A percentile compares a stretch with the other conserved stretches of the same genome.
Conservation (phyloP, 2,888 invertebrate genomes). For the Diarsia dahlii region DNA sequence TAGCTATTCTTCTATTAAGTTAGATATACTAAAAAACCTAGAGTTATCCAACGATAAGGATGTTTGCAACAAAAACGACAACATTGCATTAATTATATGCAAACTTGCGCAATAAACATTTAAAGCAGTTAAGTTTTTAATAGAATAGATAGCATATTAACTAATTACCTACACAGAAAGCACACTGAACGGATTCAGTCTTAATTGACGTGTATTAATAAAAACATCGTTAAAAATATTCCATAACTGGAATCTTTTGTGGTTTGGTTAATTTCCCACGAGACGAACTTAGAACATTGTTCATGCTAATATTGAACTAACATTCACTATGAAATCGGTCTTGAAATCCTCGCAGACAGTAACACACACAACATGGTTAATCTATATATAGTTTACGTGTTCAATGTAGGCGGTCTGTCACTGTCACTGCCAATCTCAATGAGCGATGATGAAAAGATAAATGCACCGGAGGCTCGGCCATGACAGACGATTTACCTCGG, state of each 20-base stretch:
- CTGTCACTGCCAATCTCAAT: slow-evolving; percentile 49
- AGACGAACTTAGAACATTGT: slow-evolving; percentile 3
- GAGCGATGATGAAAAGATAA: slow-evolving; percentile 53
- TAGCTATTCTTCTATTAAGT: neutral
- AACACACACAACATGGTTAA: slow-evolving; percentile 29
- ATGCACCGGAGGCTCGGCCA: slow-evolving; percentile 35
- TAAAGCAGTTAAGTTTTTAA: slow-evolving; percentile 21
- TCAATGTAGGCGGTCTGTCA: slow-evolving; percentile 41
- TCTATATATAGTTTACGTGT: slow-evolving; percentile 47
- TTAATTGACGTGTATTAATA: slow-evolving; percentile 24
- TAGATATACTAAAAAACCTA: neutral
- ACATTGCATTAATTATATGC: slow-evolving; percentile 17
- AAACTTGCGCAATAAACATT: slow-evolving; percentile 16
- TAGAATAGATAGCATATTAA: slow-evolving; percentile 17
- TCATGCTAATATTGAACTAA: slow-evolving; percentile 10
- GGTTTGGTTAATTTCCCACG: slow-evolving; percentile 24
- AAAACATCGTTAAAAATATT: slow-evolving; percentile 19
- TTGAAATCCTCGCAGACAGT: slow-evolving; percentile 26
- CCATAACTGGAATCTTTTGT: slow-evolving; percentile 29
- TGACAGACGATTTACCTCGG: slow-evolving; percentile 48
- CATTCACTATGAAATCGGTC: slow-evolving; percentile 24
- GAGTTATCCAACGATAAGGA: slow-evolving; percentile 1
- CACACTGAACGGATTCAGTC: slow-evolving; percentile 1
- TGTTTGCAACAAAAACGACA: slow-evolving; percentile 8
- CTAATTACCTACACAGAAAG: slow-evolving; percentile 11